Conservation (phyloP, 1,140 invertebrate genomes). For the Asbolus verrucosus region DNA sequence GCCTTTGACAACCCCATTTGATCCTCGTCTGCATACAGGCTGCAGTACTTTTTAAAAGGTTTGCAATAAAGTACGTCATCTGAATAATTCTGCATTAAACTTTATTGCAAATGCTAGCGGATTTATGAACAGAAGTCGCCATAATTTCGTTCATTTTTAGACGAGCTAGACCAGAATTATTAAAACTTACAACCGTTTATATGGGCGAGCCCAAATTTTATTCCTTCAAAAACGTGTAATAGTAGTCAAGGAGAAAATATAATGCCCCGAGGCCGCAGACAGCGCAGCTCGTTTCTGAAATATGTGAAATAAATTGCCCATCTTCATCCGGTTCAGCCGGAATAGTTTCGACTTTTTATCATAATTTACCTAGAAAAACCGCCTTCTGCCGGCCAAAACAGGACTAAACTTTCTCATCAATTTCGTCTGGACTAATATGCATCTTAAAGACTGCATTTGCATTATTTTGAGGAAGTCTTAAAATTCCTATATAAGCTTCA, state of each 20-base stretch:
- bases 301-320: conserved; percentile 41
- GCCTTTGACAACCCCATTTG: neutral
- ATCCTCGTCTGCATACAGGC: too few relatives aligned
- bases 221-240: conserved; percentile 30
- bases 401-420: neutral
- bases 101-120: neutral
- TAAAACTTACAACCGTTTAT: conserved; percentile 27
- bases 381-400: conserved; percentile 5
- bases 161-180: conserved; percentile 16
- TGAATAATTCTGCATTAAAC: neutral
- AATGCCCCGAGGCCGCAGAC: conserved; percentile 20
- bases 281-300: conserved; percentile 23
- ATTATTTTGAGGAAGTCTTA: conserved; percentile 41
- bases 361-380: too few relatives aligned
- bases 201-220: conserved; percentile 14
- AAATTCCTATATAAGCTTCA: conserved; percentile 39
- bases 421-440: conserved; percentile 39
- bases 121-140: neutral
- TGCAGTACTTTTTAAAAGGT: too few relatives aligned
- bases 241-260: conserved; percentile 32
- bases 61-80: too few relatives aligned
- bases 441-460: conserved; percentile 47
- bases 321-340: conserved; percentile 6
- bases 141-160: conserved; percentile 18
- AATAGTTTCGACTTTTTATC: conserved; percentile 14